Evolutionary conservation across 2,797 vertebrate species (phyloP).

Genomic region (Hoplostethus atlanticus): DNA sequence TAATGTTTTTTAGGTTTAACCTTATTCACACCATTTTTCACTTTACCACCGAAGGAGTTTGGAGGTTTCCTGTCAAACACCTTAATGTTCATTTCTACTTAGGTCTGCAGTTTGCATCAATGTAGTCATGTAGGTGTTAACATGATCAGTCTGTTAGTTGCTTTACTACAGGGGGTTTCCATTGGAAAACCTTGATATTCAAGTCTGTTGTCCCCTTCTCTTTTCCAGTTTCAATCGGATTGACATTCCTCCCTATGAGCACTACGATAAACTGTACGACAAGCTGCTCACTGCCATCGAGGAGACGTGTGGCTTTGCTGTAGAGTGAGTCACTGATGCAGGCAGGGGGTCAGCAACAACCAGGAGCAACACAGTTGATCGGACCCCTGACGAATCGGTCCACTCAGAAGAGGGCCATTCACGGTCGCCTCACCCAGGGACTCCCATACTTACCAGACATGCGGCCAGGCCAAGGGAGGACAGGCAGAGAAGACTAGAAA

Average conservation of each 20-base stretch:
- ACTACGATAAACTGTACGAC: slow-evolving; percentile 96
- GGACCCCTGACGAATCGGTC: slow-evolving; percentile 30
- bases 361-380: slow-evolving; percentile 37
- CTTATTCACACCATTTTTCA: too few species aligned
- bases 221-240: slow-evolving; percentile 94
- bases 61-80: too few species aligned
- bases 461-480: slow-evolving; percentile 46
- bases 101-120: background rate
- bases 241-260: slow-evolving; percentile 98
- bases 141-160: background rate
- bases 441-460: slow-evolving; percentile 36
- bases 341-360: slow-evolving; percentile 23
- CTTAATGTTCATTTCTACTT: background rate
- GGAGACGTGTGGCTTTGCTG: slow-evolving; percentile 97
- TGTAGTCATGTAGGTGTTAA: background rate
- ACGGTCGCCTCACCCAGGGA: slow-evolving; percentile 43
- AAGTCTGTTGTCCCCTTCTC: background rate
- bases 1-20: too few species aligned
- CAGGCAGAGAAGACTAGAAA: slow-evolving; percentile 49
- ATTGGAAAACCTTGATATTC: background rate
- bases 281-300: slow-evolving; percentile 95
- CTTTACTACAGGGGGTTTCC: background rate
- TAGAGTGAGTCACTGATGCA: slow-evolving; percentile 87
- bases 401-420: slow-evolving; percentile 25
- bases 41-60: too few species aligned